Evolutionary conservation across 2,797 vertebrate genomes (phyloP).

Genomic region (Parauchenoglanis punctatus): DNA sequence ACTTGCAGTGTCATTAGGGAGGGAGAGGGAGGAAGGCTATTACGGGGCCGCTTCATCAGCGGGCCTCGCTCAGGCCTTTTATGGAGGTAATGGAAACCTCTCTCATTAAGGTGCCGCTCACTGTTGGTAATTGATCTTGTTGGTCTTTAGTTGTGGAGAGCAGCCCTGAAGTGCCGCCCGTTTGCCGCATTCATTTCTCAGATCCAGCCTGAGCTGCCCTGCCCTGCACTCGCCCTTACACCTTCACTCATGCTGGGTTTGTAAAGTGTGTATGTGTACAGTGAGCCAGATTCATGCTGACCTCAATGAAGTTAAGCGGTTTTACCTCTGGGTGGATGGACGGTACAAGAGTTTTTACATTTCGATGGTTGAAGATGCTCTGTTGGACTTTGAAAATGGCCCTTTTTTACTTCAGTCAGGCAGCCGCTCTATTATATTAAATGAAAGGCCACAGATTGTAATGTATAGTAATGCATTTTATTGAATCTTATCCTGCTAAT

Average conservation of each 20-base stretch:
- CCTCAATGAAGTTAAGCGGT: background rate
- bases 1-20: constrained; percentile 67
- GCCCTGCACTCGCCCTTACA: constrained; percentile 58
- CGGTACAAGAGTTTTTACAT: background rate
- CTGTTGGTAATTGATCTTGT: constrained; percentile 79
- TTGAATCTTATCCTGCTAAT: constrained; percentile 28
- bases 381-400: background rate
- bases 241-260: constrained; percentile 57
- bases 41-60: constrained; percentile 63
- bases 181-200: constrained; percentile 82
- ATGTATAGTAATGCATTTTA: constrained; percentile 1
- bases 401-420: constrained; percentile 20
- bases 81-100: constrained; percentile 65
- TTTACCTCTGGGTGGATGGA: background rate
- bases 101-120: constrained; percentile 62
- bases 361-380: background rate
- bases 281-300: constrained; percentile 21
- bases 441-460: constrained; percentile 30
- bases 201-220: constrained; percentile 65
- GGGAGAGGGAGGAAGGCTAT: constrained; percentile 61
- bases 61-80: constrained; percentile 69
- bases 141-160: constrained; percentile 67
- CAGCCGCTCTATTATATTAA: constrained; percentile 31
- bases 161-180: constrained; percentile 74
- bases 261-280: constrained; percentile 42